Evolutionary conservation across 2,888 invertebrate genomes (phyloP), one percentile per base, ranked within the genome.

Genomic region (Drosophila subquinaria): DNA sequence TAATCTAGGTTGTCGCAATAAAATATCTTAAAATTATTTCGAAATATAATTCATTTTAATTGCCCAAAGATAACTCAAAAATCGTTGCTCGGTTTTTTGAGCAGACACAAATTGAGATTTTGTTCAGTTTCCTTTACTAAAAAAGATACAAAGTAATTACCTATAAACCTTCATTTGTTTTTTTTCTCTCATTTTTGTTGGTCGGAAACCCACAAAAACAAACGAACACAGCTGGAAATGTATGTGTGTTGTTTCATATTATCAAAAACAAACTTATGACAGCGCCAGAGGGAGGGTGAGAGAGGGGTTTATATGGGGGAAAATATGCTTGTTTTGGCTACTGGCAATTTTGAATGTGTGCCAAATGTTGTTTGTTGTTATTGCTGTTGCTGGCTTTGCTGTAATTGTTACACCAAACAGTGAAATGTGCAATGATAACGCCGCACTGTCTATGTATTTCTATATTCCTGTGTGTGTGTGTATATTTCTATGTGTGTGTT

Each of bases 331-430:
- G 73, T 79, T 88, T 88, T 85, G 83, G 86, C 83, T 81, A 71
- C 76, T 82, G 85, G 80, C 82, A 82, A 70, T 82, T 75, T 86
- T 84, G 84, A 87, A 82, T 76, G 83, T 74, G 75, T 85, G 88
- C 88, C 85, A 86, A 88, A 81, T 77, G 70, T 4, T 56, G 56
- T 48, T 72, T 78, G 73, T 73, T 56, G 36, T 55, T 68, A 35
- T 51, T 65, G 5, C 1, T 51, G 51, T 43, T 60, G 63, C 60
- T 77, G 74, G 71, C 69, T 76, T 70, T 86, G 76, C 71, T 82
- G 81, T 86, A 88, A 88, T 86, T 86, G 88, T 86, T 86, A 86
- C 86, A 88, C 80, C 79, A 88, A 86, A 76, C 86, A 88, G 73
- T 75, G 76, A 88, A 86, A 86, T 86, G 88, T 86, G 82, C 81